phyloP scores from a whole-genome alignment of 2,113 vertebrate genomes.

The Pundamilia nyererei region DNA sequence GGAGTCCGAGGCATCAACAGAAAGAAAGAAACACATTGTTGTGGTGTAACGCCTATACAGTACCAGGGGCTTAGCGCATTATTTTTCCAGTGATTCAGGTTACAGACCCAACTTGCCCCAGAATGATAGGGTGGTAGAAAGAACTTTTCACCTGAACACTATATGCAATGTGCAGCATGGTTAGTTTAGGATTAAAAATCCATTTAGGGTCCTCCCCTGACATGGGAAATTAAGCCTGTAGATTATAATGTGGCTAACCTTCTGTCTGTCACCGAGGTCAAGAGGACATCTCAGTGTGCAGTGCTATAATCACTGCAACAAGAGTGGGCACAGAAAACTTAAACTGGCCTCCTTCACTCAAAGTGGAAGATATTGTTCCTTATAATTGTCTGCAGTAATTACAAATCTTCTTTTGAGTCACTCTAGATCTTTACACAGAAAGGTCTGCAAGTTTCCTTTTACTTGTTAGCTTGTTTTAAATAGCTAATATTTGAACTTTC shows the following conservation, averaged over 20 bases:
- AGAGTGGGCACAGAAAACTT: constrained; percentile 54
- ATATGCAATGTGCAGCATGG: constrained; percentile 73
- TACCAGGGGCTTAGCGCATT: constrained; percentile 69
- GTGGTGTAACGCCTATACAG: constrained; percentile 80
- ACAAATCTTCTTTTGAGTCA: constrained; percentile 55
- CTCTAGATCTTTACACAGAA: neutral
- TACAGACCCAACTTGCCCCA: constrained; percentile 75
- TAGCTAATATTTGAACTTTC: neutral
- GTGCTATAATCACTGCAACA: constrained; percentile 48
- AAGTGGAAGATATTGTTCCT: constrained; percentile 47
- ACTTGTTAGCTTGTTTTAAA: neutral
- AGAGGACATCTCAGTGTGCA: constrained; percentile 68
- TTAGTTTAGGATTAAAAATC: constrained; percentile 85
- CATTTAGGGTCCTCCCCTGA: constrained; percentile 72
- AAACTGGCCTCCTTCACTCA: constrained; percentile 43
- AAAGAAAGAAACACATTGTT: constrained; percentile 93
- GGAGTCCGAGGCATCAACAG: constrained; percentile 66
- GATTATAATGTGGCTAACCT: constrained; percentile 65
- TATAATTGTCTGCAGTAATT: constrained; percentile 64
- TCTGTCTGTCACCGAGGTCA: constrained; percentile 68
- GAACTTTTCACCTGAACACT: constrained; percentile 81
- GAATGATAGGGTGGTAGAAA: constrained; percentile 76
- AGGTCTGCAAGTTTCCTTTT: neutral
- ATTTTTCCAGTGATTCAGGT: constrained; percentile 87
- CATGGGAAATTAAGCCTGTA: constrained; percentile 71